phyloP scores from a whole-genome alignment of 2,888 invertebrate genomes.

The Pristionchus entomophagus region DNA sequence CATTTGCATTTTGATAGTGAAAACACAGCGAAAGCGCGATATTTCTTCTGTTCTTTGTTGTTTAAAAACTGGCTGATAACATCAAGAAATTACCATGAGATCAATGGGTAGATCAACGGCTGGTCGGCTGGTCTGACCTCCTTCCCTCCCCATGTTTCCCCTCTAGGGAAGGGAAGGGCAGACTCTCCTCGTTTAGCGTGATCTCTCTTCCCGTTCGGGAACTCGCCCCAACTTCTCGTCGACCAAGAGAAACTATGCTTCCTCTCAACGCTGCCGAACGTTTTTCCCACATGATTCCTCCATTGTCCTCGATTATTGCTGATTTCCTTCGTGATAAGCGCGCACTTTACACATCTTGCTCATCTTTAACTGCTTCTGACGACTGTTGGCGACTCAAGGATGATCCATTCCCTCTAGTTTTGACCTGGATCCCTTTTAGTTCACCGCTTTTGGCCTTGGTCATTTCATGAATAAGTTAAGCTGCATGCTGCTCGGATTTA shows the following conservation, averaged over 20 bases:
- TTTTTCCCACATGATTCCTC: neutral
- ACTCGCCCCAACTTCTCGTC: too few species aligned
- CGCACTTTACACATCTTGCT: neutral
- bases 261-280: neutral
- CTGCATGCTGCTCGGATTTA: neutral
- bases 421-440: neutral
- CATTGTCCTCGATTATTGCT: neutral
- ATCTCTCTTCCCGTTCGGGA: too few species aligned
- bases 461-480: neutral
- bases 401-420: too few species aligned
- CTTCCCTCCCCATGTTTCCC: too few species aligned
- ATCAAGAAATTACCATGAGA: too few species aligned
- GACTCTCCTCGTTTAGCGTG: too few species aligned
- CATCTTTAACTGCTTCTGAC: neutral
- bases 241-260: too few species aligned
- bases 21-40: neutral
- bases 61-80: too few species aligned
- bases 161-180: too few species aligned
- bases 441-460: neutral
- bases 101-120: too few species aligned
- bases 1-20: neutral
- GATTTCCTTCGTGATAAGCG: neutral
- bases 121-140: too few species aligned
- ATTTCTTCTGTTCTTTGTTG: too few species aligned
- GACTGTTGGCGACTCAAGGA: neutral